Evolutionary conservation across 2,797 vertebrate species (phyloP).

Genomic region (Etheostoma perlongum): DNA sequence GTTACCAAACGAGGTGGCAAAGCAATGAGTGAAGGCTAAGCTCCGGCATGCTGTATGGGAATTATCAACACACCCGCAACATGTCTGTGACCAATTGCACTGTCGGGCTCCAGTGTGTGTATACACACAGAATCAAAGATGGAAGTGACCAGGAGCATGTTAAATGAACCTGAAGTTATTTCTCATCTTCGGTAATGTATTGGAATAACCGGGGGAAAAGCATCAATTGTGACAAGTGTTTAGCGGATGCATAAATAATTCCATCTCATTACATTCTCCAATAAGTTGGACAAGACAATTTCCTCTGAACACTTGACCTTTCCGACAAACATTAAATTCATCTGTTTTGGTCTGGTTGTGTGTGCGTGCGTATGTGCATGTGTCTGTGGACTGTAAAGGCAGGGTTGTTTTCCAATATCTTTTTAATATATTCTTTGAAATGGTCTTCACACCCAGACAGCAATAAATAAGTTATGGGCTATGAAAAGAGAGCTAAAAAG

Average conservation of each 20-base stretch:
- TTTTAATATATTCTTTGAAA: too few relatives aligned
- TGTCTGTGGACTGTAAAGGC: constrained; percentile 7
- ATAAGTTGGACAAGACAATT: constrained; percentile 73
- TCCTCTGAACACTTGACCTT: constrained; percentile 76
- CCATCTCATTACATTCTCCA: constrained; percentile 71
- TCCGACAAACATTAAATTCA: constrained; percentile 68
- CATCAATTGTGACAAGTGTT: constrained; percentile 66
- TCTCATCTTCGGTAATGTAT: constrained; percentile 49
- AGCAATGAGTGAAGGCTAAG: constrained; percentile 34
- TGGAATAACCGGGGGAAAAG: constrained; percentile 35
- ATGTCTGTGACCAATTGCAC: constrained; percentile 59
- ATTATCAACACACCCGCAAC: constrained; percentile 52
- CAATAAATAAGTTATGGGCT: too few relatives aligned
- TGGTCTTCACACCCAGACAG: too few relatives aligned
- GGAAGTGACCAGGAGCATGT: constrained; percentile 41
- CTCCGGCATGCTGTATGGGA: constrained; percentile 26
- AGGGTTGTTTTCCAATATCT: too few relatives aligned
- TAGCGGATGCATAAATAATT: constrained; percentile 73
- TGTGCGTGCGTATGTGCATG: neutral
- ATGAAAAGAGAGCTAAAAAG: too few relatives aligned
- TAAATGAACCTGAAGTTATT: constrained; percentile 53
- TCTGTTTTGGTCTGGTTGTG: constrained; percentile 54
- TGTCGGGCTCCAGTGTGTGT: constrained; percentile 10
- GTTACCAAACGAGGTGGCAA: constrained; percentile 36
- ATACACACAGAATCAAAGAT: constrained; percentile 35